Percentiles rank a stretch among this genome's conserved stretches.
These are phyloP conservation scores for Lysandra coridon DNA, from an alignment of 2,888 invertebrate species.

Conservation along the genomic window DNA sequence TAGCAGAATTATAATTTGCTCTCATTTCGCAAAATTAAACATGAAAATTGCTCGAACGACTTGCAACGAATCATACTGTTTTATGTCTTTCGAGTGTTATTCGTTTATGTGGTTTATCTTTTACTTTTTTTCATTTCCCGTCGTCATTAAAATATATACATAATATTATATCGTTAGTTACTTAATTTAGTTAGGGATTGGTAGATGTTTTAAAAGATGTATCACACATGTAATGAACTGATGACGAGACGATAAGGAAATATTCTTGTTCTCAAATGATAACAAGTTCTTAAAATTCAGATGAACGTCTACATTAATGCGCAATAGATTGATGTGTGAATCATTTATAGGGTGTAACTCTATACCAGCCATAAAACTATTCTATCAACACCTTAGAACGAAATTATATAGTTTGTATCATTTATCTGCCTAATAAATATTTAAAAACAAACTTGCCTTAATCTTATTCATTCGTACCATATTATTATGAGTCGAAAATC, in stretches of 20 bases:
- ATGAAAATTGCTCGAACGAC: not conserved
- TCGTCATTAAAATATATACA: not conserved
- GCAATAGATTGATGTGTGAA: not conserved
- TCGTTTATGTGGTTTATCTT: not conserved
- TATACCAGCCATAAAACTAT: not conserved
- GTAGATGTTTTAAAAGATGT: not conserved
- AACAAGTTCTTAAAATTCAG: slow-evolving; percentile 16
- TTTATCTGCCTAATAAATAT: not conserved
- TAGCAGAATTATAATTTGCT: not conserved
- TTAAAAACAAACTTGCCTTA: not conserved
- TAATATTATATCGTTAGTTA: not conserved
- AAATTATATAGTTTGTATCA: not conserved
- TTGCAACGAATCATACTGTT: not conserved
- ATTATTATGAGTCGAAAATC: not conserved
- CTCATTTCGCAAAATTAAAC: not conserved
- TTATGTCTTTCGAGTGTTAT: not conserved
- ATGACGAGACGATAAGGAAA: not conserved
- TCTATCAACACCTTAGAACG: not conserved
- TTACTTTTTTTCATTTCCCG: not conserved
- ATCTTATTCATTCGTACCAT: not conserved
- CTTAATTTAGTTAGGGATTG: not conserved
- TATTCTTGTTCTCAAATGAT: not conserved
- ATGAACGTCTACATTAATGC: not conserved
- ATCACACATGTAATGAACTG: not conserved
- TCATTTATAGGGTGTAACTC: not conserved